Percentiles rank a stretch among this genome's conserved stretches.
Conservation (phyloP, 2,888 invertebrate genomes). For the Linnaemya vulpina region DNA sequence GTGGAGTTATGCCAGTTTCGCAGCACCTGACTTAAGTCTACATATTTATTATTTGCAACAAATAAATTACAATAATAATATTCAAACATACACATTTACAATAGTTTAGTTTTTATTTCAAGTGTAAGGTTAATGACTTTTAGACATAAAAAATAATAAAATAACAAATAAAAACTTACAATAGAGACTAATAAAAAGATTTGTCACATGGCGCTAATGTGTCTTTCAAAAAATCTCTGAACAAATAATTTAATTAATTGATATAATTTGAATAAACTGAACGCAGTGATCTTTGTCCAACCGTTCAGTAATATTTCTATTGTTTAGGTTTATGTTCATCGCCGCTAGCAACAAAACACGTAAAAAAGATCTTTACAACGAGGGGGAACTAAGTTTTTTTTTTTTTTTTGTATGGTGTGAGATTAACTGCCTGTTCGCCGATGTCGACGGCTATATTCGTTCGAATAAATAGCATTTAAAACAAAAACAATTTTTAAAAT, state of each 20-base stretch:
- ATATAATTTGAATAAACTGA: constrained; percentile 4
- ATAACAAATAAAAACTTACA: not conserved
- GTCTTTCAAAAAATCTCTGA: not conserved
- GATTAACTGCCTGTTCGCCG: too few species aligned
- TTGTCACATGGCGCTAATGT: constrained; percentile 41
- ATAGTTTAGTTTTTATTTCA: not conserved
- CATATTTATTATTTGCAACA: not conserved
- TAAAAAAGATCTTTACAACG: not conserved
- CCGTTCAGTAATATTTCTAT: constrained; percentile 10
- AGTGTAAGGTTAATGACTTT: constrained; percentile 19
- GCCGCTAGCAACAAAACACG: not conserved
- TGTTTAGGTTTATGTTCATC: constrained; percentile 4
- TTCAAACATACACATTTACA: not conserved
- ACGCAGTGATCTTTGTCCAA: not conserved
- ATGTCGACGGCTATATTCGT: too few species aligned
- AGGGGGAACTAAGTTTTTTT: not conserved
- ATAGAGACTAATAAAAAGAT: constrained; percentile 9
- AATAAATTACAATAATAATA: not conserved
- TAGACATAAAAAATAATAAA: constrained; percentile 12
- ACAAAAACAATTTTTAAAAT: too few species aligned
- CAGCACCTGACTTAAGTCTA: not conserved
- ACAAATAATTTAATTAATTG: constrained; percentile 12
- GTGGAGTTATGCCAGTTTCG: not conserved
- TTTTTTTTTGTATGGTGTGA: not conserved
- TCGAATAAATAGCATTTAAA: too few species aligned